Conservation (phyloP, 2,888 invertebrate genomes). For the Ligdia adustata region DNA sequence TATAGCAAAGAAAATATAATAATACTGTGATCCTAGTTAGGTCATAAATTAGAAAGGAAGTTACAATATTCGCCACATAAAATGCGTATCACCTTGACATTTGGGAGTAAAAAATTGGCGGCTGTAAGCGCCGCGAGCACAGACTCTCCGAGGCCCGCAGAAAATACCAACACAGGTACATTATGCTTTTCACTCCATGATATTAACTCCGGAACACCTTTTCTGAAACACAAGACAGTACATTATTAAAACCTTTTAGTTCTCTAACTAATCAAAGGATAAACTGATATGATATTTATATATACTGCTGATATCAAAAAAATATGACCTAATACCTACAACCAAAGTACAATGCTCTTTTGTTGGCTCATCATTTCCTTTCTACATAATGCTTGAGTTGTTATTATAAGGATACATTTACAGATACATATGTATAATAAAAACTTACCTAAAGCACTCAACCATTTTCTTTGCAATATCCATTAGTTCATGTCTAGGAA, state of each 20-base stretch:
- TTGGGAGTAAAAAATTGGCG: slow-evolving; percentile 86
- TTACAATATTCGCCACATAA: too few relatives aligned
- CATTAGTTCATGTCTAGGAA: slow-evolving; percentile 65
- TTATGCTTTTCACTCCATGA: slow-evolving; percentile 83
- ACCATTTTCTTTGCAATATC: slow-evolving; percentile 64
- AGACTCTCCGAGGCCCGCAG: slow-evolving; percentile 96
- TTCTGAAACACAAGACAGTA: slow-evolving; percentile 84
- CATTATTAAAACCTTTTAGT: too few relatives aligned
- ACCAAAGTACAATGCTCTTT: too few relatives aligned
- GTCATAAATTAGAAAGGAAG: too few relatives aligned
- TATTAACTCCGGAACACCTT: slow-evolving; percentile 88
- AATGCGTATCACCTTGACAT: slow-evolving; percentile 85
- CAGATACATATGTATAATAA: slow-evolving; percentile 7
- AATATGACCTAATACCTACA: too few relatives aligned
- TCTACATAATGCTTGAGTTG: too few relatives aligned
- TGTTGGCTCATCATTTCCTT: too few relatives aligned
- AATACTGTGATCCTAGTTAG: too few relatives aligned
- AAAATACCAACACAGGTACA: slow-evolving; percentile 96
- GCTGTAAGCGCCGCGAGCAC: slow-evolving; percentile 91
- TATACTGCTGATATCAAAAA: too few relatives aligned
- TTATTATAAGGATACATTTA: background rate
- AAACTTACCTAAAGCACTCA: slow-evolving; percentile 65
- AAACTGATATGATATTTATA: too few relatives aligned
- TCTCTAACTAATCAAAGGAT: too few relatives aligned
- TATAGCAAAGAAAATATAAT: too few relatives aligned